phyloP scores from a whole-genome alignment of 2,888 invertebrate species.

The Apomyelois bistriatella region DNA sequence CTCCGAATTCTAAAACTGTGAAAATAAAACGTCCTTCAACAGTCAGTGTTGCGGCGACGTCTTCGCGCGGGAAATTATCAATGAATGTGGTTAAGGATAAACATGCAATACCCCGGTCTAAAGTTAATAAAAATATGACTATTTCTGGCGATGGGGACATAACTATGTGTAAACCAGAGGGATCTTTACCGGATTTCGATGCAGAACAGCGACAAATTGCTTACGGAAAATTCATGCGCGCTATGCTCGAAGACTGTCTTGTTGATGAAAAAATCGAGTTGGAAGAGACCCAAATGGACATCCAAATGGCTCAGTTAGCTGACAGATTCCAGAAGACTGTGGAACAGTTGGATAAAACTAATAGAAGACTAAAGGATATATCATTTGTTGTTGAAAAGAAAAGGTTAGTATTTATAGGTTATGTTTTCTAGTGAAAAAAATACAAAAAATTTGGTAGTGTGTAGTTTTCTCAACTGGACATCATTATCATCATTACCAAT shows the following conservation, averaged over 20 bases:
- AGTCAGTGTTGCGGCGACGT: constrained; percentile 28
- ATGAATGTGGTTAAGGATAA: constrained; percentile 31
- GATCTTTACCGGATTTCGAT: constrained; percentile 45
- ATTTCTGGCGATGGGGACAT: constrained; percentile 35
- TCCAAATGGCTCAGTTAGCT: constrained; percentile 64
- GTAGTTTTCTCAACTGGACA: too few species aligned
- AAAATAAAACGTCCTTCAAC: constrained; percentile 45
- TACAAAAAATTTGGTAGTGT: too few species aligned
- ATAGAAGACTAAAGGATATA: constrained; percentile 63
- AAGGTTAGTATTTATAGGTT: constrained; percentile 40
- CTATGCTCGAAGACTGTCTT: constrained; percentile 59
- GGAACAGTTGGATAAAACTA: constrained; percentile 66
- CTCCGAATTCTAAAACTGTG: constrained; percentile 34
- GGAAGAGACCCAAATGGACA: constrained; percentile 61
- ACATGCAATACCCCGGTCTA: constrained; percentile 26
- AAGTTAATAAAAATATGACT: constrained; percentile 38
- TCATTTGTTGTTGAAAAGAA: constrained; percentile 69
- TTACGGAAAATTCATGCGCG: constrained; percentile 56
- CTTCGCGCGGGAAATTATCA: constrained; percentile 34
- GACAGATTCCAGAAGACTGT: constrained; percentile 67
- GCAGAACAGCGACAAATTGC: constrained; percentile 49
- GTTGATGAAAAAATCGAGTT: constrained; percentile 61
- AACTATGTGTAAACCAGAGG: constrained; percentile 41
- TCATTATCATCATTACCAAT: too few species aligned
- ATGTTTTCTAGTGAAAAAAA: background rate